These are phyloP conservation scores for Oreocharis arfaki DNA, from an alignment of 2,113 vertebrate species.

Conservation along the genomic window DNA sequence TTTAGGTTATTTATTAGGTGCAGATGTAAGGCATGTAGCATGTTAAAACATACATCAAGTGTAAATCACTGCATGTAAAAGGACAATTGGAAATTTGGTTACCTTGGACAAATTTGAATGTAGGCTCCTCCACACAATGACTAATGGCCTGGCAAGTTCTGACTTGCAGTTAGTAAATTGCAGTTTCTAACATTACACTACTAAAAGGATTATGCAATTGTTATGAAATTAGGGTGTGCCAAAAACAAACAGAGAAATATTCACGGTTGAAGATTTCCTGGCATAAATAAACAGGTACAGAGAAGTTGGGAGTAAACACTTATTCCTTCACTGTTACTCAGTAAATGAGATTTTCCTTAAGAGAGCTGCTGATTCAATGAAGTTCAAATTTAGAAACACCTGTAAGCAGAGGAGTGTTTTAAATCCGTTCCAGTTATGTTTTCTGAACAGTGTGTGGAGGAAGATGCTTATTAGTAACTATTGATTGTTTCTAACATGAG, in stretches of 20 bases:
- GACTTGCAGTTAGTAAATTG: background rate
- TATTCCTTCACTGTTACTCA: background rate
- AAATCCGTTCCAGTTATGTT: background rate
- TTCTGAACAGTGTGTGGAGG: background rate
- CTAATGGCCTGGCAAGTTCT: background rate
- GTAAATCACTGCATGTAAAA: background rate
- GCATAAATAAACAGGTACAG: background rate
- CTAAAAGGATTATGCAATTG: background rate
- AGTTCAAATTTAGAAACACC: background rate
- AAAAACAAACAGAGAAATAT: background rate
- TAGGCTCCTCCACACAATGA: background rate
- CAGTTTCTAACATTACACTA: background rate
- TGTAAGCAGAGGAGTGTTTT: background rate
- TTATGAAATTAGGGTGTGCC: background rate
- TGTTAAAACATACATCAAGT: background rate
- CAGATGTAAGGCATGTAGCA: background rate
- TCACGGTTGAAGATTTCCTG: background rate
- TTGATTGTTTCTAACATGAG: background rate
- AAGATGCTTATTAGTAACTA: background rate
- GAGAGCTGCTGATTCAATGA: background rate
- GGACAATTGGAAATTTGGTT: background rate
- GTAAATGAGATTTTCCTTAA: background rate
- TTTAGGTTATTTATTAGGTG: background rate
- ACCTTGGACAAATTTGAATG: background rate
- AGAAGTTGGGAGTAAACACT: background rate